Conservation (phyloP, 2,888 invertebrate species). For the Zonitis immaculata region DNA sequence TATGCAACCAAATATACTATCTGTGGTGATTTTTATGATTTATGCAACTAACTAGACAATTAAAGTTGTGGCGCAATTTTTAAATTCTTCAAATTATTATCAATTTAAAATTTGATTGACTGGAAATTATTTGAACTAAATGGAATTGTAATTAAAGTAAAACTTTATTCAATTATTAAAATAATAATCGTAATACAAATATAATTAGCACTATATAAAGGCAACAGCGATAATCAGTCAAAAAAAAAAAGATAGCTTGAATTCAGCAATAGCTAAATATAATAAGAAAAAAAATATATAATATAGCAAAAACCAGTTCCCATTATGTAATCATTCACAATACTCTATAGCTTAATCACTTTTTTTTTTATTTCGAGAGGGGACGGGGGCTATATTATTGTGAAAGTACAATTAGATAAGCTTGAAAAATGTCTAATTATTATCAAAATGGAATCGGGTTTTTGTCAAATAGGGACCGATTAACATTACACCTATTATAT, state of each 20-base stretch:
- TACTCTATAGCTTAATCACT: constrained; percentile 7
- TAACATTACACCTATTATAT: constrained; percentile 15
- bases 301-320: constrained; percentile 26
- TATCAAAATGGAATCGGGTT: constrained; percentile 23
- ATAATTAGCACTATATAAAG: constrained; percentile 31
- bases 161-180: constrained; percentile 19
- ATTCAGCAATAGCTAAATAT: constrained; percentile 27
- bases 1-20: too few relatives aligned
- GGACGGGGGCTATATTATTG: not conserved
- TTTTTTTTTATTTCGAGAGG: too few relatives aligned
- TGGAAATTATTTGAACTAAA: not conserved
- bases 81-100: too few relatives aligned
- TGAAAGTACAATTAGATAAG: constrained; percentile 3
- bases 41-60: too few relatives aligned
- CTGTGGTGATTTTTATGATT: too few relatives aligned
- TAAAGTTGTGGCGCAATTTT: too few relatives aligned
- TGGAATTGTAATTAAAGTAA: constrained; percentile 1
- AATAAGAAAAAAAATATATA: constrained; percentile 16
- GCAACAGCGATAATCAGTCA: constrained; percentile 35
- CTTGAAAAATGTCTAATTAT: constrained; percentile 8
- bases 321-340: constrained; percentile 19
- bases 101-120: too few relatives aligned
- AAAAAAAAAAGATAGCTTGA: constrained; percentile 28
- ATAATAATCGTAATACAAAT: constrained; percentile 20
- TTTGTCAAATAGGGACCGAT: constrained; percentile 22